Evolutionary conservation across 2,797 vertebrate species (phyloP), one percentile per base, ranked within the genome.

Genomic region (Sciurus carolinensis): DNA sequence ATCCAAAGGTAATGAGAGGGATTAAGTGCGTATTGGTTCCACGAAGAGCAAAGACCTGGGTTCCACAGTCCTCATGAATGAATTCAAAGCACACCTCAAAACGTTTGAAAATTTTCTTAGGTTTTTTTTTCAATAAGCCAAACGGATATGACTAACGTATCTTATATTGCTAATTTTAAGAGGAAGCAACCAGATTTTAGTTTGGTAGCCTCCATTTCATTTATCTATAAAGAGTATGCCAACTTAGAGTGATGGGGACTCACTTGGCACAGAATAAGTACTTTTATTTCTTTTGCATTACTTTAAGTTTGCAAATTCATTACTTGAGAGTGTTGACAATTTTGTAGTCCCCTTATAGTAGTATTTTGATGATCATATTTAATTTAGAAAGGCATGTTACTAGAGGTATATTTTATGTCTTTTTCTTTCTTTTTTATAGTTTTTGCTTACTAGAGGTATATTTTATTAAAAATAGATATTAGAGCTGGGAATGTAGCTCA

Each of bases 1-100:
- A 99, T 95, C 99, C 99, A 6, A 99, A 99, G 99, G 99, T 99
- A 94, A 95, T 33, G 90, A n/a, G 5, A 15, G 42, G 33, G 59
- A 18, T 80, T 57, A 54, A 77, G 26, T 57, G 66, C 9, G 4
- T 39, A 2, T 15, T 28, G 64, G n/a, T 59, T 54, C 44, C 84
- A 50, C 57, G 42, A 89, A 81, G 36, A 62, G 59, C 91, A 75
- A 87, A 54, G 73, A 57, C 11, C 1, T 26, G 30, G 50, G 57
- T 22, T 4, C 36, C 67, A 5, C 36, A 59, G 20, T 18, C 36
- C 39, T 30, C 52, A 86, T 76, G 47, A 80, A 52, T 88, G 59
- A 64, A 64, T 18, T 86, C 84, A 39, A 57, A 97, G 52, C 95
- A 39, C 47, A 15, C 39, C 24, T n/a, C 92, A 54, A 18, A 80